phyloP scores from a whole-genome alignment of 1,140 invertebrate genomes.

The Aphidius ervi region DNA sequence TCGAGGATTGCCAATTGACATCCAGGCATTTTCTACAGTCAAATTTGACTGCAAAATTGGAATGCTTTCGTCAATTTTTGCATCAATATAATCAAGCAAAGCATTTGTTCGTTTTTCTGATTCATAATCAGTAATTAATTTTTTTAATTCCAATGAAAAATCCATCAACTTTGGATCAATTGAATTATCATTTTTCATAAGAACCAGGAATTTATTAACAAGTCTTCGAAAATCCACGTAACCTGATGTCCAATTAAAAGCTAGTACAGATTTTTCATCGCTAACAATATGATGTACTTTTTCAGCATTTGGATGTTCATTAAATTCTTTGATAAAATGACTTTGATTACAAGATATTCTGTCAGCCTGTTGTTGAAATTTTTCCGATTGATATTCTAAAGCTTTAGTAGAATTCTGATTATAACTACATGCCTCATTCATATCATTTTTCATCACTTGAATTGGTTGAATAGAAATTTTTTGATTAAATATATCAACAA shows the following conservation, averaged over 20 bases:
- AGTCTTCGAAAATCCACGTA: slow-evolving; percentile 39
- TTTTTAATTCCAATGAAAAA: slow-evolving; percentile 5
- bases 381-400: slow-evolving; percentile 36
- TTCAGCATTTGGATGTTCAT: slow-evolving; percentile 32
- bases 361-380: slow-evolving; percentile 38
- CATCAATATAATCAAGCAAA: slow-evolving; percentile 33
- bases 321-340: slow-evolving; percentile 41
- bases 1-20: slow-evolving; percentile 15
- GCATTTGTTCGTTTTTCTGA: slow-evolving; percentile 22
- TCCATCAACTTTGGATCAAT: no score
- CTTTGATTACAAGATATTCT: slow-evolving; percentile 37
- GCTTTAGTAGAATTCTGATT: slow-evolving; percentile 35
- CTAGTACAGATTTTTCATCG: slow-evolving; percentile 23
- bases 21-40: slow-evolving; percentile 31
- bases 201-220: slow-evolving; percentile 31
- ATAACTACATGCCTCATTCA: slow-evolving; percentile 39
- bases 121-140: slow-evolving; percentile 21
- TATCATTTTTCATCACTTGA: slow-evolving; percentile 33
- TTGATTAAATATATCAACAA: slow-evolving; percentile 35
- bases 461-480: slow-evolving; percentile 36
- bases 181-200: slow-evolving; percentile 21
- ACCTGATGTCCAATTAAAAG: slow-evolving; percentile 44
- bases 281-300: slow-evolving; percentile 27
- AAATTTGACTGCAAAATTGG: slow-evolving; percentile 27
- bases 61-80: slow-evolving; percentile 37